Conservation (phyloP, 1,140 invertebrate species). For the Meloidogyne chitwoodi region DNA sequence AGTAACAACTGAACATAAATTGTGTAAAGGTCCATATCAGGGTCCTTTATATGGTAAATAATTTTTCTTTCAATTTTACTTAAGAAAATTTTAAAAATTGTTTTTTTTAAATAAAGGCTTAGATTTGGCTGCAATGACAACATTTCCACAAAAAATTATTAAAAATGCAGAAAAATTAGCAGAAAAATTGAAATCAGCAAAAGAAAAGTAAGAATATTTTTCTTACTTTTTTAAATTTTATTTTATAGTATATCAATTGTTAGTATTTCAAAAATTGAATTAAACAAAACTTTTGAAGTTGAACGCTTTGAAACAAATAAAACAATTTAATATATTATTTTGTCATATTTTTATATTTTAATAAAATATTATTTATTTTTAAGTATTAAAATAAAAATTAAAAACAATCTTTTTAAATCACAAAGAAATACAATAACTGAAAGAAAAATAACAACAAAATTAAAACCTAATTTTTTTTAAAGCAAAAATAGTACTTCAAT, state of each 20-base stretch:
- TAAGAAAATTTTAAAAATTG: no score
- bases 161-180: constrained; percentile 1
- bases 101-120: constrained; percentile 25
- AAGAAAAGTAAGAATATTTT: not conserved
- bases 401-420: no score
- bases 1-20: constrained; percentile 24
- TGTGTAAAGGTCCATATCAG: constrained; percentile 32
- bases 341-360: no score
- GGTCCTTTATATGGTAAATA: constrained; percentile 42
- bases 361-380: no score
- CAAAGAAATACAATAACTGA: no score
- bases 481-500: no score
- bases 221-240: not conserved
- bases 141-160: constrained; percentile 24
- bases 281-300: no score
- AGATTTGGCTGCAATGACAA: constrained; percentile 40
- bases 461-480: no score
- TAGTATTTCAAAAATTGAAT: not conserved
- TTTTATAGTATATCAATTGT: not conserved
- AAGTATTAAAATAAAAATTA: no score
- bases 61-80: not conserved
- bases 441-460: no score
- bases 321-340: no score
- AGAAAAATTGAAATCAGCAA: not conserved
- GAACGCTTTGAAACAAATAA: no score